Percentiles rank a stretch among this genome's conserved stretches.
Evolutionary conservation across 92 coral and sea anemone species (phyloP).

Genomic region (Diadumene lineata): DNA sequence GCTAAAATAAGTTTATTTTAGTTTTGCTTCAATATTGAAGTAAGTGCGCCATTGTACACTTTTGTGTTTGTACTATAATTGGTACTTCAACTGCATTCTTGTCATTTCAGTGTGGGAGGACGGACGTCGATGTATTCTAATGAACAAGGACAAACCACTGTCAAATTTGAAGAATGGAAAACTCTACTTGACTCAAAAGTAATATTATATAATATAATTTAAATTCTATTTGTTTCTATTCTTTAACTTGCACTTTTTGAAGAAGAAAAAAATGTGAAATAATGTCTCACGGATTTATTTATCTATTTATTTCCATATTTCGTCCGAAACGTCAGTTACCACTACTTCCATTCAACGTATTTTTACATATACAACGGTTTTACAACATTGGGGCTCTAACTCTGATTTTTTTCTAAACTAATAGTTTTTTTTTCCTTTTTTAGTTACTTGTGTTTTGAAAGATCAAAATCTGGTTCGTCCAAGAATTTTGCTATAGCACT

Average conservation of each 20-base stretch:
- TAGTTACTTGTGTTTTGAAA: slow-evolving; percentile 91
- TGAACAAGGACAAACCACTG: slow-evolving; percentile 82
- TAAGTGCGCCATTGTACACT: too few relatives aligned
- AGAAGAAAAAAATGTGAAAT: too few relatives aligned
- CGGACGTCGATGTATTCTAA: slow-evolving; percentile 77
- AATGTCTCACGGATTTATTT: too few relatives aligned
- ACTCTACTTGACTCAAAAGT: slow-evolving; percentile 85
- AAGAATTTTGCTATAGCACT: slow-evolving; percentile 75
- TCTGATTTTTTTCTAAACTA: background rate
- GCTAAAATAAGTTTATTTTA: too few relatives aligned
- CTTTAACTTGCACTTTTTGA: too few relatives aligned
- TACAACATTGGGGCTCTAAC: background rate
- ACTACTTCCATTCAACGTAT: too few relatives aligned
- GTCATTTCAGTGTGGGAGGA: slow-evolving; percentile 81
- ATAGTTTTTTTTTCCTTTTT: slow-evolving; percentile 2
- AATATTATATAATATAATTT: background rate
- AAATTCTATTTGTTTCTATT: too few relatives aligned
- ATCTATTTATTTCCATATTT: too few relatives aligned
- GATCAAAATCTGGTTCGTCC: slow-evolving; percentile 50
- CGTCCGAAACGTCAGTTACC: too few relatives aligned
- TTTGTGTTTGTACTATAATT: too few relatives aligned
- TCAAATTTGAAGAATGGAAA: slow-evolving; percentile 76
- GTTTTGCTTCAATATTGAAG: background rate
- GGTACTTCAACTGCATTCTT: too few relatives aligned
- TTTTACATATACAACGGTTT: too few relatives aligned